Percentiles rank a stretch among this genome's conserved stretches.
Conservation (phyloP, 1,140 invertebrate genomes). For the Drosophila kanapiae region DNA sequence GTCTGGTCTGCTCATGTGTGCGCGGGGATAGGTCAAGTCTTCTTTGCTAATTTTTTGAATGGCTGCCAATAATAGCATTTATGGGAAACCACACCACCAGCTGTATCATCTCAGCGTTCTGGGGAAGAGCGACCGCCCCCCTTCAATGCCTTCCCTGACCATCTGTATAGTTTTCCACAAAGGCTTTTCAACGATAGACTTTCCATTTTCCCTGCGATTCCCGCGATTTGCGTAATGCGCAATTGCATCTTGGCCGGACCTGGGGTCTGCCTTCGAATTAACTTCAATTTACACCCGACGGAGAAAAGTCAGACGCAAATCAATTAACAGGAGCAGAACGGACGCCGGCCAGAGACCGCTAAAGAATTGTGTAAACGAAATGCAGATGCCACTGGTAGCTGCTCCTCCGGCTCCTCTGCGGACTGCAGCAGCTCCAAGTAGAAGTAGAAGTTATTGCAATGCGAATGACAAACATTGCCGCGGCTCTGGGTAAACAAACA, state of each 20-base stretch:
- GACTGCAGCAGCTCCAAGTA: conserved; percentile 33
- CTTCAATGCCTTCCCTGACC: conserved; percentile 5
- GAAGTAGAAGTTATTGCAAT: conserved; percentile 75
- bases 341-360: conserved; percentile 46
- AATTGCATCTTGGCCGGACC: conserved; percentile 45
- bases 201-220: conserved; percentile 31
- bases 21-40: conserved; percentile 23
- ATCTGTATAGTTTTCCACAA: conserved; percentile 37
- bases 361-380: conserved; percentile 71
- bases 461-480: conserved; percentile 76
- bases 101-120: conserved; percentile 18
- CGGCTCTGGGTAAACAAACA: conserved; percentile 66
- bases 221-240: conserved; percentile 57
- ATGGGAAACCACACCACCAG: conserved; percentile 28
- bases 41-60: conserved; percentile 30
- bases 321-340: conserved; percentile 65
- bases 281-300: conserved; percentile 72
- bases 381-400: conserved; percentile 62
- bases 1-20: conserved; percentile 7
- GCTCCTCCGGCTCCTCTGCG: neutral
- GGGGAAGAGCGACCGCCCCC: neutral
- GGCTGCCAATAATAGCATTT: conserved; percentile 38
- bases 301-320: conserved; percentile 50
- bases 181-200: conserved; percentile 45
- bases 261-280: conserved; percentile 56